Evolutionary conservation across 2,113 vertebrate genomes (phyloP).

Genomic region (Catharus minimus): DNA sequence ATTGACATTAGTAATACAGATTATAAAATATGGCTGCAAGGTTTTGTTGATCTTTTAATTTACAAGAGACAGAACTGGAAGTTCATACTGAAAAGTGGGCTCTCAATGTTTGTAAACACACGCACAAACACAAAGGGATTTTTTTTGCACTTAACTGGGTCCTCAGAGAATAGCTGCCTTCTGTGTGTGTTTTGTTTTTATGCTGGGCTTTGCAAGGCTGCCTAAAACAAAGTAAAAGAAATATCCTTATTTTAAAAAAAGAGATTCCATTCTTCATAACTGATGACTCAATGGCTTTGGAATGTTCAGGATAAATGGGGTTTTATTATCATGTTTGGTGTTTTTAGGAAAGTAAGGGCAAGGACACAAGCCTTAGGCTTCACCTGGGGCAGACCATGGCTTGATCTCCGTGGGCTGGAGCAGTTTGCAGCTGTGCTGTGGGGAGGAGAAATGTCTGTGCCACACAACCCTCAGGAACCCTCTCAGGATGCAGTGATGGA

Average conservation of each 20-base stretch:
- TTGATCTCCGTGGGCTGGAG: neutral
- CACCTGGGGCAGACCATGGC: fast-evolving
- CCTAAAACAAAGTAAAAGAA: neutral
- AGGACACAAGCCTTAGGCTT: neutral
- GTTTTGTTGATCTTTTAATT: neutral
- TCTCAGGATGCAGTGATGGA: neutral
- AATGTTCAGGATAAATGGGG: neutral
- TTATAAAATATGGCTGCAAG: neutral
- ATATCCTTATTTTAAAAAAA: neutral
- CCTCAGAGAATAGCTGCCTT: neutral
- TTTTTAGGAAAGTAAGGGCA: neutral
- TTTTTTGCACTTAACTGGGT: neutral
- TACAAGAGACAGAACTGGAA: neutral
- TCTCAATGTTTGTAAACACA: neutral
- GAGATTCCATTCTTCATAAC: neutral
- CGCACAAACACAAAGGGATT: neutral
- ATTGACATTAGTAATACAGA: neutral
- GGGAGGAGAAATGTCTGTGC: neutral
- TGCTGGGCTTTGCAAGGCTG: neutral
- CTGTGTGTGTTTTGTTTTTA: neutral
- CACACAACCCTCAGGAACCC: fast-evolving
- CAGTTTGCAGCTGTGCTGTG: neutral
- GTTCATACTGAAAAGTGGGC: neutral
- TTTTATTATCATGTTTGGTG: neutral
- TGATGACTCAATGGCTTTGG: neutral